Base-by-base conservation (phyloP, 2,797 vertebrate species). In the Alfaro cultratus region DNA sequence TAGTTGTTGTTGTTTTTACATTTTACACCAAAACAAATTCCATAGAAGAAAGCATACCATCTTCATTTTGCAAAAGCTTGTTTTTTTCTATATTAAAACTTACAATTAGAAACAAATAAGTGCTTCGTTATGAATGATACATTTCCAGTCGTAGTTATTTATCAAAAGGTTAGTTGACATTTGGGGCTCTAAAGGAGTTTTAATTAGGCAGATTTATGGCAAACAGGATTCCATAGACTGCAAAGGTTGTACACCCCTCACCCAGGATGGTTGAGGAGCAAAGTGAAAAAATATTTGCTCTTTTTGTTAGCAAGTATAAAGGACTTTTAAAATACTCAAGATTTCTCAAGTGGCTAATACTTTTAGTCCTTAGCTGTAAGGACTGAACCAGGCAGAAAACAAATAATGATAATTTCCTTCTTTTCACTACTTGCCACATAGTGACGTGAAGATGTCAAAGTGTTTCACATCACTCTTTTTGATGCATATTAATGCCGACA, bases 401-500 rank as follows among this genome's bases (percentile, higher is more conserved):
- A 36, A 68, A 39, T 5, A 4, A 23, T 12, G 10, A 39, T 8
- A 5, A 68, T 12, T 64, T 64, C 3, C 16, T 7, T 36, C 18
- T 39, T 23, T 68, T 23, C 3, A 23, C 21, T 23, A 15, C 13
- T 1, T 60, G 55, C 7, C 7, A 53, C 51, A 53, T 53, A 53
- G 77, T 55, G 31, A 41, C 26, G 31, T 75, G 26, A 5, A 60
- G 26, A 7, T 83, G 34, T 79, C 29, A 12, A 51, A 53, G 77
- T 18, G 72, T 79, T 82, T 82, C 45, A 72, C 13, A 76, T 34
- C 1, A 0, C 75, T 31, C 29, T 47, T 43, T 81, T 79, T 49
- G 68, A 80, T 73, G 51, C 60, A 68, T 13, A 72, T 82, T 75
- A 79, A 75, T 76, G 60, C 78, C 53, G 78, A 80, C 45, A 16